Base-by-base conservation (phyloP, 2,888 invertebrate genomes). In the Drosophila dives region DNA sequence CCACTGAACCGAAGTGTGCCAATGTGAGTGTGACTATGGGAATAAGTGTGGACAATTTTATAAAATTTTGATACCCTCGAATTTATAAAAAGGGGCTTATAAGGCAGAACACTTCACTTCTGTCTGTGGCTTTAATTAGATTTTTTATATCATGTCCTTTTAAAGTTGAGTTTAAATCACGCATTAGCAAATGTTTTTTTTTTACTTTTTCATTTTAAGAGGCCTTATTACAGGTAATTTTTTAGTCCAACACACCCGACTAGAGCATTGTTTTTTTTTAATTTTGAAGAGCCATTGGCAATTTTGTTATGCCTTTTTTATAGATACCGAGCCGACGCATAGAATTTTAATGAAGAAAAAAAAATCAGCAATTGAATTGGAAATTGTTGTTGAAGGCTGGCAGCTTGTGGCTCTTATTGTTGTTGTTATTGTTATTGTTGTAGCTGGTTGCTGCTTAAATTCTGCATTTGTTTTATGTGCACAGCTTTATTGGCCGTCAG, bases 271-370 rank as follows among this genome's bases (percentile, higher is more conserved):
- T 26, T 15, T 29, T 53, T 36, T 26, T 53, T 38, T 17, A 34
- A 17, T 62, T 32, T 51, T 49, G 20, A 62, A 34, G n/a, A 26
- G 26, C 20, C 53, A 65, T 53, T 59, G 38, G 34, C 45, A 55
- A 62, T 49, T 51, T 50, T 29, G 64, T 66, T 33, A 64, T 71
- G 82, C 59, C 72, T 68, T 70, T 86, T 80, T 62, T 72, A 74
- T 72, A 74, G 71, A 77, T 76, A 67, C 59, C 45, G 49, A 32
- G 54, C 61, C 42, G 33, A 72, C 64, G 70, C 63, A 42, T 34
- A 45, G 79, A 86, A 87, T 83, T 84, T 81, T 51, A 77, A 82
- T 83, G 64, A 75, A 81, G 63, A 61, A 32, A 36, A 32, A 54
- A 40, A 29, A 17, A 15, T 26, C 12, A 56, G 56, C 65, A 63